Conservation (phyloP, 2,113 vertebrate species). For the Caracal caracal region DNA sequence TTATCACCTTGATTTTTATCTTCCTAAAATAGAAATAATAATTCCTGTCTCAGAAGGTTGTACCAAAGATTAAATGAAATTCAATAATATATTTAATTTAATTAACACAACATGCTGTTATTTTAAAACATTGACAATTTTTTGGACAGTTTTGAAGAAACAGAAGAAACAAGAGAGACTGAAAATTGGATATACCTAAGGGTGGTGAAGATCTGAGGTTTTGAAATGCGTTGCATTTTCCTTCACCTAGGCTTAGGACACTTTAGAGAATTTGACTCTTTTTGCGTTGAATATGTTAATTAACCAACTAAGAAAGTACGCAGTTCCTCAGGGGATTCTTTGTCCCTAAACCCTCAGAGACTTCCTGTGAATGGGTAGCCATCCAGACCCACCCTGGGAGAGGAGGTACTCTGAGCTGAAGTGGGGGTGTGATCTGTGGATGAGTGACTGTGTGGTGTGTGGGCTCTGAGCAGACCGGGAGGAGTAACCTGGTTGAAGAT, state of each 20-base stretch:
- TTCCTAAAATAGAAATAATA: not conserved
- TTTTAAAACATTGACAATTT: not conserved
- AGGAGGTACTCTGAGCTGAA: not conserved
- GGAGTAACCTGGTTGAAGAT: not conserved
- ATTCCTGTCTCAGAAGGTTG: not conserved
- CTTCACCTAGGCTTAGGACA: not conserved
- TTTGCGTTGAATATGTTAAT: conserved; percentile 24
- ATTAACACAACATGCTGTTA: not conserved
- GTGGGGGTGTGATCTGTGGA: not conserved
- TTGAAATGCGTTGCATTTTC: not conserved
- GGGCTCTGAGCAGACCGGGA: not conserved
- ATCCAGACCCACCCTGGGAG: not conserved
- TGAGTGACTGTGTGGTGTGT: not conserved
- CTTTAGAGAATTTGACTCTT: not conserved
- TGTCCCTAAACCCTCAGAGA: not conserved
- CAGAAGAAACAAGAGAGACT: not conserved
- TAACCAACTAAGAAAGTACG: not conserved
- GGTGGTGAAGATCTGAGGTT: not conserved
- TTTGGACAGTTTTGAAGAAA: conserved; percentile 41
- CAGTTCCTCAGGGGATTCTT: not conserved
- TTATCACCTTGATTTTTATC: conserved; percentile 18
- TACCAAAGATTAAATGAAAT: conserved; percentile 13
- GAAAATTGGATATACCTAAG: not conserved
- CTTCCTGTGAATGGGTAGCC: not conserved
- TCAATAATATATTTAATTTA: not conserved